A percentile compares a stretch with the other conserved stretches of the same genome.
phyloP scores from a whole-genome alignment of 2,113 vertebrate species.

The Crotalus viridis region DNA sequence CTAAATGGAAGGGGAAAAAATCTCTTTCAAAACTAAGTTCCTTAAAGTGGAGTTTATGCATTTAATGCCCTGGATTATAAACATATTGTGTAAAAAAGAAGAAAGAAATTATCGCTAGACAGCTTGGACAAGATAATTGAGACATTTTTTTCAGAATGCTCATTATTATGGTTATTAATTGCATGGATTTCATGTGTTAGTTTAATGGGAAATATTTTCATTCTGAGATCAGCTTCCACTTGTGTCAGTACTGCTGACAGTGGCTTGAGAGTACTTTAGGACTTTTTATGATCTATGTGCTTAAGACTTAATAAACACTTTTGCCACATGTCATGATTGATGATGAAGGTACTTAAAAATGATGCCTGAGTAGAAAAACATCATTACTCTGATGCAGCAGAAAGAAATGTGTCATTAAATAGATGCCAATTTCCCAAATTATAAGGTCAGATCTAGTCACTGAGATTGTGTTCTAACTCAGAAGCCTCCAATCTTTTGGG shows the following conservation, averaged over 20 bases:
- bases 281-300: neutral
- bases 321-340: neutral
- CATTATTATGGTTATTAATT: slow-evolving; percentile 50
- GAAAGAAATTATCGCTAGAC: slow-evolving; percentile 35
- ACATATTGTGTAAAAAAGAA: slow-evolving; percentile 13
- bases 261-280: neutral
- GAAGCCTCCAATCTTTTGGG: too few species aligned
- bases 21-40: slow-evolving; percentile 37
- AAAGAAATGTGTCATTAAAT: neutral
- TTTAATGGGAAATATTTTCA: slow-evolving; percentile 29
- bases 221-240: slow-evolving; percentile 24
- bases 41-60: slow-evolving; percentile 25
- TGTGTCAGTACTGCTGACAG: neutral
- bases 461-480: neutral
- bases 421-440: neutral
- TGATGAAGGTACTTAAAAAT: neutral
- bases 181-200: slow-evolving; percentile 31
- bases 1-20: slow-evolving; percentile 15
- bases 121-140: slow-evolving; percentile 44
- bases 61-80: slow-evolving; percentile 40
- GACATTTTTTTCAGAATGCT: slow-evolving; percentile 34
- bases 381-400: neutral
- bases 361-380: neutral
- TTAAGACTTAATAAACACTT: neutral
- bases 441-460: neutral